Evolutionary conservation across 2,113 vertebrate genomes (phyloP).

Genomic region (Stomatorhinus ivindoensis): DNA sequence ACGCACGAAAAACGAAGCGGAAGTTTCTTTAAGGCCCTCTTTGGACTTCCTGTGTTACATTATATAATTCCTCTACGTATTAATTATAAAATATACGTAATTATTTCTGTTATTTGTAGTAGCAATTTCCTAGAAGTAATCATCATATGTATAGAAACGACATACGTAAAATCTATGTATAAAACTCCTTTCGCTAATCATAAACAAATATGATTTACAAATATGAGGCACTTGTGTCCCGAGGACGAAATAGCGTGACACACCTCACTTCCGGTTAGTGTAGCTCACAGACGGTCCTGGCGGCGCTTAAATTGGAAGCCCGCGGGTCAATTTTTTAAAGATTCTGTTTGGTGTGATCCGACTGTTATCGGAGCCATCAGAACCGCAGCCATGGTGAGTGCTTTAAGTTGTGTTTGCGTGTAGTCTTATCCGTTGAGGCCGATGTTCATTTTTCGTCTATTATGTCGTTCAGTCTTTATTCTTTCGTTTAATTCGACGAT

Average conservation of each 20-base stretch:
- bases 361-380: conserved; percentile 57
- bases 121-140: neutral
- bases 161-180: neutral
- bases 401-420: rapidly evolving
- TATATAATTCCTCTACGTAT: neutral
- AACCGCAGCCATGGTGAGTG: conserved; percentile 64
- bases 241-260: neutral
- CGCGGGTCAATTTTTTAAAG: conserved; percentile 52
- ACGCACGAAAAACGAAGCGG: neutral
- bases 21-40: neutral
- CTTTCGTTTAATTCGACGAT: neutral
- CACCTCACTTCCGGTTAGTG: conserved; percentile 48
- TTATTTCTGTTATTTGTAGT: neutral
- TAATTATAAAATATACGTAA: neutral
- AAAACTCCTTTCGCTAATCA: neutral
- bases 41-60: conserved; percentile 8
- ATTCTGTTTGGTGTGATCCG: conserved; percentile 52
- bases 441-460: neutral
- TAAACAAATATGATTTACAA: neutral
- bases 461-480: neutral
- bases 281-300: conserved; percentile 42
- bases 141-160: neutral
- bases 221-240: conserved; percentile 19
- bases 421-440: rapidly evolving
- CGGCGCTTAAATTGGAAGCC: conserved; percentile 28